Evolutionary conservation across 2,888 invertebrate species (phyloP).

Genomic region (Drosophila borborema): DNA sequence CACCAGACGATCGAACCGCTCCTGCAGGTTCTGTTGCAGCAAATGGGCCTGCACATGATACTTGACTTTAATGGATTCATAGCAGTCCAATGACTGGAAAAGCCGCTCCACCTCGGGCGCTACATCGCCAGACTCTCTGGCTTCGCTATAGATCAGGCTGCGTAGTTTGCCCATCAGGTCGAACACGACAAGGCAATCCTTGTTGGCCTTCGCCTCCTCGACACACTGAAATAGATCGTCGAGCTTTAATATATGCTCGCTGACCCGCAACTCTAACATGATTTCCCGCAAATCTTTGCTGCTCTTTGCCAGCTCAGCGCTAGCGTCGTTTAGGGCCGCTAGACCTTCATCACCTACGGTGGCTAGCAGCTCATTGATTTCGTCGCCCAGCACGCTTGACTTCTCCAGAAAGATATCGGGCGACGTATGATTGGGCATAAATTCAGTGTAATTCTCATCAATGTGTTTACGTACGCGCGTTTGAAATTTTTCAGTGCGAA

Average conservation of each 20-base stretch:
- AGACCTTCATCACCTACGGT: constrained; percentile 88
- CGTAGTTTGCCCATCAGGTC: constrained; percentile 81
- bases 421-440: constrained; percentile 81
- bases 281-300: constrained; percentile 87
- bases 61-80: constrained; percentile 82
- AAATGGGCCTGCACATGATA: constrained; percentile 83
- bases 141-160: constrained; percentile 71
- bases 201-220: constrained; percentile 81
- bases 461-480: constrained; percentile 82
- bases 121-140: constrained; percentile 45
- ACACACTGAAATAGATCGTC: constrained; percentile 85
- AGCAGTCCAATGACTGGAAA: constrained; percentile 81
- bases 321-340: constrained; percentile 87
- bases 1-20: constrained; percentile 83
- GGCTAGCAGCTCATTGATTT: constrained; percentile 78
- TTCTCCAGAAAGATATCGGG: constrained; percentile 83
- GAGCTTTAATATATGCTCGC: constrained; percentile 85
- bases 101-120: constrained; percentile 75
- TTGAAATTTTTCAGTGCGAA: constrained; percentile 82
- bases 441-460: constrained; percentile 83
- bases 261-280: constrained; percentile 86
- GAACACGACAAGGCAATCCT: constrained; percentile 80
- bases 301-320: constrained; percentile 87
- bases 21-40: constrained; percentile 82
- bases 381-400: constrained; percentile 73